phyloP scores from a whole-genome alignment of 2,888 invertebrate genomes.

The Aporophyla nigra region DNA sequence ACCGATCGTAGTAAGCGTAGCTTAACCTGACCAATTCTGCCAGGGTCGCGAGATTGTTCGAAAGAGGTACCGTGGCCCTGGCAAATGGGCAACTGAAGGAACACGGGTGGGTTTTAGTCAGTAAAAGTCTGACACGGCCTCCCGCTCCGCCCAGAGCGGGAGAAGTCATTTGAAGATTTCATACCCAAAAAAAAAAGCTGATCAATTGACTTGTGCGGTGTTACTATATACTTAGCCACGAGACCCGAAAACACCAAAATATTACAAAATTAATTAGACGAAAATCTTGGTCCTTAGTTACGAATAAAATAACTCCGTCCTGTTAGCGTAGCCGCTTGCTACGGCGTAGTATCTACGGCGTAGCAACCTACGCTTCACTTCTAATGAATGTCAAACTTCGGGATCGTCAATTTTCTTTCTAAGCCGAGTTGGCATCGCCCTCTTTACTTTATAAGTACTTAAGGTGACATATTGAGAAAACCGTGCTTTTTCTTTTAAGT shows the following conservation, averaged over 20 bases:
- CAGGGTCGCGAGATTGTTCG: too few species aligned
- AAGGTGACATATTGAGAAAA: too few species aligned
- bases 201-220: background rate
- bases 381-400: constrained; percentile 44
- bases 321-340: constrained; percentile 42
- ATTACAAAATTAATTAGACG: background rate
- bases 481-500: too few species aligned
- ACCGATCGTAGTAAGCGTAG: background rate
- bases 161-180: too few species aligned
- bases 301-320: constrained; percentile 35
- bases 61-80: too few species aligned
- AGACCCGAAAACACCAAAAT: background rate
- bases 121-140: too few species aligned
- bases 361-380: constrained; percentile 22
- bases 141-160: too few species aligned
- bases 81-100: too few species aligned
- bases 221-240: background rate
- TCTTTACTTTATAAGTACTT: constrained; percentile 28
- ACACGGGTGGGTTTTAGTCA: too few species aligned
- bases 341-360: constrained; percentile 31
- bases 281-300: background rate
- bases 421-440: constrained; percentile 14
- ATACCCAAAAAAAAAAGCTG: too few species aligned
- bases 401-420: constrained; percentile 37
- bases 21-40: too few species aligned